These are phyloP conservation scores for Augochlorella aurata DNA, from an alignment of 2,888 invertebrate species.

Conservation along the genomic window DNA sequence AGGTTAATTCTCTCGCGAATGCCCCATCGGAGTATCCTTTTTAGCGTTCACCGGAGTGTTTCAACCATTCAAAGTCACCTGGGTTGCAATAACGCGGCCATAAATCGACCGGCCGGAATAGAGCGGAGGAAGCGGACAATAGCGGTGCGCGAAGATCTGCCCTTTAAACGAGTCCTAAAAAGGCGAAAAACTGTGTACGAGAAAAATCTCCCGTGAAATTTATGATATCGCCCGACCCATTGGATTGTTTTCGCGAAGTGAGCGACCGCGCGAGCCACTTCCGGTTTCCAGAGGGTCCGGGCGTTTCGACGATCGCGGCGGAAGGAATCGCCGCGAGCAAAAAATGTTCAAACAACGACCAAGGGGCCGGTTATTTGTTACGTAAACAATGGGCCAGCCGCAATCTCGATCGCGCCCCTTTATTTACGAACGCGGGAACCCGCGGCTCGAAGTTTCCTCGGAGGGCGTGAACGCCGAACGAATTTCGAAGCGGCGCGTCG, in stretches of 20 bases:
- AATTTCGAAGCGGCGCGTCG: slow-evolving; percentile 36
- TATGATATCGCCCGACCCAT: slow-evolving; percentile 38
- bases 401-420: slow-evolving; percentile 45
- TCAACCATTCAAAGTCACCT: slow-evolving; percentile 26
- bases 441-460: not conserved
- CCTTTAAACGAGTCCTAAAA: slow-evolving; percentile 49
- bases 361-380: slow-evolving; percentile 35
- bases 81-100: slow-evolving; percentile 16
- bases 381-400: slow-evolving; percentile 34
- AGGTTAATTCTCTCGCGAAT: slow-evolving; percentile 23
- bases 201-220: slow-evolving; percentile 45
- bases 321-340: not conserved
- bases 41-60: slow-evolving; percentile 13
- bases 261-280: slow-evolving; percentile 31
- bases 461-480: slow-evolving; percentile 16
- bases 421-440: slow-evolving; percentile 31
- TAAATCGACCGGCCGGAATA: slow-evolving; percentile 32
- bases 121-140: slow-evolving; percentile 45
- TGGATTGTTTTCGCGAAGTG: slow-evolving; percentile 47
- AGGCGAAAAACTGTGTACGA: slow-evolving; percentile 41
- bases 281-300: slow-evolving; percentile 14
- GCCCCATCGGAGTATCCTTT: not conserved
- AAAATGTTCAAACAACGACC: not conserved
- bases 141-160: slow-evolving; percentile 35
- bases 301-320: slow-evolving; percentile 20